Evolutionary conservation across 2,888 invertebrate genomes (phyloP).

Genomic region (Thysanoteuthis rhombus): DNA sequence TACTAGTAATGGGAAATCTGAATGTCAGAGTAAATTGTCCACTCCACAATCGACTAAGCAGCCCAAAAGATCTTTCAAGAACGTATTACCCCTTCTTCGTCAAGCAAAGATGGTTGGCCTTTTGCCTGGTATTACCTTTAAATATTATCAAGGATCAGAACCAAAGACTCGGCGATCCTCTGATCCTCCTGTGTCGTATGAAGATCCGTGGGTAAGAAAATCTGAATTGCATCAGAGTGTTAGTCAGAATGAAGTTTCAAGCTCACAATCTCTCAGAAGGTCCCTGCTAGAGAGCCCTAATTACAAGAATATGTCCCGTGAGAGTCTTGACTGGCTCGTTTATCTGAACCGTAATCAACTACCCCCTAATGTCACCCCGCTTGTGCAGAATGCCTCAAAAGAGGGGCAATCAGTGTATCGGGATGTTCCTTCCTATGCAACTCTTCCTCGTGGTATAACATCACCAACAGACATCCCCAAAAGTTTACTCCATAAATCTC

Average conservation of each 20-base stretch:
- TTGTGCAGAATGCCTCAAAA: not conserved
- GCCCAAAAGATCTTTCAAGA: slow-evolving; percentile 13
- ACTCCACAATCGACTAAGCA: not conserved
- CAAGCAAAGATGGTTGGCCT: slow-evolving; percentile 26
- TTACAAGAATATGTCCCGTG: slow-evolving; percentile 40
- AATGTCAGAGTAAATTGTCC: not conserved
- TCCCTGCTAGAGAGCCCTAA: slow-evolving; percentile 18
- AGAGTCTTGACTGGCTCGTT: slow-evolving; percentile 57
- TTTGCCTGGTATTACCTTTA: slow-evolving; percentile 20
- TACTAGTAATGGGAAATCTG: not conserved
- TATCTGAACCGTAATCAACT: slow-evolving; percentile 55
- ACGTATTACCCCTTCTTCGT: slow-evolving; percentile 20
- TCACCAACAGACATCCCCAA: slow-evolving; percentile 34
- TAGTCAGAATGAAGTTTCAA: slow-evolving; percentile 19
- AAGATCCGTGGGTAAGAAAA: slow-evolving; percentile 52
- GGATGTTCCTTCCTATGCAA: slow-evolving; percentile 33
- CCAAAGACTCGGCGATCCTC: slow-evolving; percentile 22
- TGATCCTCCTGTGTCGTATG: slow-evolving; percentile 46
- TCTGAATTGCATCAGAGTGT: slow-evolving; percentile 37
- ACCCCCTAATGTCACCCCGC: slow-evolving; percentile 31
- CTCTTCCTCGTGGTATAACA: slow-evolving; percentile 33
- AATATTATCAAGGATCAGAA: not conserved
- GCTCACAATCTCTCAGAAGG: not conserved
- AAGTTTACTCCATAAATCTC: slow-evolving; percentile 20
- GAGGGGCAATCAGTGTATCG: not conserved